These are phyloP conservation scores for Desmophyllum pertusum DNA, from an alignment of 92 coral and sea anemone species.

Conservation along the genomic window DNA sequence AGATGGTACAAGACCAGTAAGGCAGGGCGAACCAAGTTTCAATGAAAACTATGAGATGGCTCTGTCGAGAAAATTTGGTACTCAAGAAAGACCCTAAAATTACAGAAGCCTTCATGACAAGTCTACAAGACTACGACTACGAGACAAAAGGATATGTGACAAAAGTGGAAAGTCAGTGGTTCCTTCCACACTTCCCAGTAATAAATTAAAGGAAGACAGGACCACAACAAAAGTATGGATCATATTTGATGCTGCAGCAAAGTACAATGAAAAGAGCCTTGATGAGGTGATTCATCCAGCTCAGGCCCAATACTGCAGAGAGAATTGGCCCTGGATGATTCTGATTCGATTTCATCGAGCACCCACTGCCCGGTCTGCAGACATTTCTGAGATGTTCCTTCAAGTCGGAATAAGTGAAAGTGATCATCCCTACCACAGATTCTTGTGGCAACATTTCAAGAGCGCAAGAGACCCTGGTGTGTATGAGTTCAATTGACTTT, in stretches of 20 bases:
- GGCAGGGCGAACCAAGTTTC: conserved; percentile 28
- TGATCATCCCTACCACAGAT: conserved; percentile 29
- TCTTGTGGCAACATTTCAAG: conserved; percentile 42
- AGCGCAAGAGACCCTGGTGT: conserved; percentile 41
- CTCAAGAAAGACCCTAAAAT: not conserved
- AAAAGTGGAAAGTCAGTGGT: conserved; percentile 19
- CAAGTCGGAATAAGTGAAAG: conserved; percentile 31
- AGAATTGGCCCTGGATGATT: conserved; percentile 41
- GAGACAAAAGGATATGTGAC: conserved; percentile 24
- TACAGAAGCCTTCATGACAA: conserved; percentile 5
- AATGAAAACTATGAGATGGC: conserved; percentile 25
- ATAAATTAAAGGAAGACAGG: conserved; percentile 35
- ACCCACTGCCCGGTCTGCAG: conserved; percentile 34
- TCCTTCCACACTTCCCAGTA: conserved; percentile 44
- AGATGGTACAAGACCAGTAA: too few species aligned
- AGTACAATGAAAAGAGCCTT: conserved; percentile 28
- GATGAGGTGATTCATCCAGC: conserved; percentile 27
- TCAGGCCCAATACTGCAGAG: conserved; percentile 46
- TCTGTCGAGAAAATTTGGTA: conserved; percentile 20
- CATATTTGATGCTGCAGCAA: conserved; percentile 35
- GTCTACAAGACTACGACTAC: conserved; percentile 6
- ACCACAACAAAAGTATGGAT: conserved; percentile 15
- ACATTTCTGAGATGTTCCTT: conserved; percentile 44
- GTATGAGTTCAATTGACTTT: conserved; percentile 48
- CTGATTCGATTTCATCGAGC: conserved; percentile 34